Evolutionary conservation across 2,797 vertebrate genomes (phyloP).

Genomic region (Anabacerthia variegaticeps): DNA sequence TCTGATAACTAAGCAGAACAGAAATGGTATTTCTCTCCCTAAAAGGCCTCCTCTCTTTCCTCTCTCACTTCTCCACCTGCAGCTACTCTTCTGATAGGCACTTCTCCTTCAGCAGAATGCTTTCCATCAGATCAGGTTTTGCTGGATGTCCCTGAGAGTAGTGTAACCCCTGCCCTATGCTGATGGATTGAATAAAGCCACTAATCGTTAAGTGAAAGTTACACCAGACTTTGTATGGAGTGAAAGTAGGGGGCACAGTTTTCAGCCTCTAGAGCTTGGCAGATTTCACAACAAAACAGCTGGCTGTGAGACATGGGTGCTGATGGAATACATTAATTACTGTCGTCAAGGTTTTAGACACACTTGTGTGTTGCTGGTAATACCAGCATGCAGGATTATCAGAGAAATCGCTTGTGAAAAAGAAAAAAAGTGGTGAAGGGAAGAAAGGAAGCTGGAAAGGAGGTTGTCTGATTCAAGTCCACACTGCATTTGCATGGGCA

Average conservation of each 20-base stretch:
- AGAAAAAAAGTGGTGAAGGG: not conserved
- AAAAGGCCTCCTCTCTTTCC: not conserved
- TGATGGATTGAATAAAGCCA: conserved; percentile 76
- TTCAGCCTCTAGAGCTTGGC: conserved; percentile 52
- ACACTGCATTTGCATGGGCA: not conserved
- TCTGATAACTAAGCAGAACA: conserved; percentile 17
- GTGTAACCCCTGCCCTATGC: conserved; percentile 61
- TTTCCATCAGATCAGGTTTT: conserved; percentile 69
- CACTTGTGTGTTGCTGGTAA: conserved; percentile 60
- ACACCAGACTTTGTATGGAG: conserved; percentile 59
- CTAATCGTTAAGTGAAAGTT: conserved; percentile 75
- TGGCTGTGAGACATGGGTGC: conserved; percentile 61
- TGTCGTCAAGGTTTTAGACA: conserved; percentile 75
- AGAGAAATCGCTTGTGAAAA: conserved; percentile 9
- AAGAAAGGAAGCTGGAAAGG: not conserved
- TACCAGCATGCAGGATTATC: conserved; percentile 41
- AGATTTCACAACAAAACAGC: conserved; percentile 72
- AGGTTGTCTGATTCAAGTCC: not conserved
- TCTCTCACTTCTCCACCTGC: conserved; percentile 37
- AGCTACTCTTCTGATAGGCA: conserved; percentile 15
- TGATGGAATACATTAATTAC: conserved; percentile 74
- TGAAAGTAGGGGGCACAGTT: not conserved
- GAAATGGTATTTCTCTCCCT: conserved; percentile 5
- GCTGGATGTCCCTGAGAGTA: conserved; percentile 58
- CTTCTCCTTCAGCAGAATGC: conserved; percentile 26